Conservation (phyloP, 1,140 invertebrate genomes). For the Vanessa tameamea region DNA sequence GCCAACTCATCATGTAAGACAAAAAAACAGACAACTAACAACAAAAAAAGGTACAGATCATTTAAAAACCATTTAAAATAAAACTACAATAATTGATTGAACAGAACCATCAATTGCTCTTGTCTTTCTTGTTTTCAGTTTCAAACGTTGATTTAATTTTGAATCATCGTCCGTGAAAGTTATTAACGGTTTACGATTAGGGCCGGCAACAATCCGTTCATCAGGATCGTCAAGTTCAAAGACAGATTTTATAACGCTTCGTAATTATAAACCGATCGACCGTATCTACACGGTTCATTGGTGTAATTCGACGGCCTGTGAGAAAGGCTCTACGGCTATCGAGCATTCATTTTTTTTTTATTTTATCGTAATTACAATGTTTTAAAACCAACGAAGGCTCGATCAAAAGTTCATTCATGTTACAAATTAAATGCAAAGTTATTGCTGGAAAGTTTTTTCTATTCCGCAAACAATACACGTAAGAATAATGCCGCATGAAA, state of each 20-base stretch:
- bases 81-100: no score
- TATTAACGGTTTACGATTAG: constrained; percentile 7
- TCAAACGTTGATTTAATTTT: neutral
- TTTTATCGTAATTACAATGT: neutral
- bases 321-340: constrained; percentile 13
- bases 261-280: constrained; percentile 17
- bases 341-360: neutral
- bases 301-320: neutral
- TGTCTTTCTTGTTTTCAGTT: neutral
- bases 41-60: no score
- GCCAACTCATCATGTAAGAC: no score
- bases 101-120: no score
- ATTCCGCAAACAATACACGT: no score
- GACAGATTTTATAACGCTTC: neutral
- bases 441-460: no score
- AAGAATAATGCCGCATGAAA: no score
- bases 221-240: constrained; percentile 21
- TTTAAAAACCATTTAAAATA: no score
- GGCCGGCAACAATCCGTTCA: neutral
- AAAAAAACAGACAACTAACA: no score
- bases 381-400: no score
- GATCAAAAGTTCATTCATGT: neutral
- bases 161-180: constrained; percentile 1
- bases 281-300: constrained; percentile 11
- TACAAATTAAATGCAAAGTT: neutral